phyloP scores from a whole-genome alignment of 2,888 invertebrate genomes.

The Brachyptera risi region DNA sequence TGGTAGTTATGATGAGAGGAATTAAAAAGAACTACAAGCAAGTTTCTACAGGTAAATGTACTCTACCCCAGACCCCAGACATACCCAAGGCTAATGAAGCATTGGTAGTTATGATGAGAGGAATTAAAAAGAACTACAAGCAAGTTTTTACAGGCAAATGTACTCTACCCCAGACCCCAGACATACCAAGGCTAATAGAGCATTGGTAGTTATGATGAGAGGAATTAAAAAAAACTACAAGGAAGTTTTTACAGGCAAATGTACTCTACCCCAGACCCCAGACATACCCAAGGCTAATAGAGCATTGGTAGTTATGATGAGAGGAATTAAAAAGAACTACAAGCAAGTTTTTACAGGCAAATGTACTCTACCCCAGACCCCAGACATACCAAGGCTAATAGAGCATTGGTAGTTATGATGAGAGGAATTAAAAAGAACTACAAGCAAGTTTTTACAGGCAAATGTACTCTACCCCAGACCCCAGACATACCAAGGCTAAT shows the following conservation, averaged over 20 bases:
- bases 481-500: too few relatives aligned
- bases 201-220: constrained; percentile 10
- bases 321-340: constrained; percentile 18
- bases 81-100: neutral
- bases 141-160: too few relatives aligned
- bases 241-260: too few relatives aligned
- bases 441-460: constrained; percentile 16
- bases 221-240: constrained; percentile 21
- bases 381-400: too few relatives aligned
- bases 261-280: too few relatives aligned
- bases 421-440: constrained; percentile 17
- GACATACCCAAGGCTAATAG: too few relatives aligned
- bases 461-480: too few relatives aligned
- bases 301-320: constrained; percentile 9
- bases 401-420: constrained; percentile 10
- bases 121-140: constrained; percentile 18
- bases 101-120: constrained; percentile 12
- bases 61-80: too few relatives aligned
- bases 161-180: too few relatives aligned
- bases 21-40: constrained; percentile 18
- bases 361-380: too few relatives aligned
- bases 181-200: neutral
- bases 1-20: constrained; percentile 13
- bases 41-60: too few relatives aligned
- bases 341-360: constrained; percentile 18